Percentiles rank a stretch among this genome's conserved stretches.
Evolutionary conservation across 2,797 vertebrate species (phyloP).

Genomic region (Melanogrammus aeglefinus): DNA sequence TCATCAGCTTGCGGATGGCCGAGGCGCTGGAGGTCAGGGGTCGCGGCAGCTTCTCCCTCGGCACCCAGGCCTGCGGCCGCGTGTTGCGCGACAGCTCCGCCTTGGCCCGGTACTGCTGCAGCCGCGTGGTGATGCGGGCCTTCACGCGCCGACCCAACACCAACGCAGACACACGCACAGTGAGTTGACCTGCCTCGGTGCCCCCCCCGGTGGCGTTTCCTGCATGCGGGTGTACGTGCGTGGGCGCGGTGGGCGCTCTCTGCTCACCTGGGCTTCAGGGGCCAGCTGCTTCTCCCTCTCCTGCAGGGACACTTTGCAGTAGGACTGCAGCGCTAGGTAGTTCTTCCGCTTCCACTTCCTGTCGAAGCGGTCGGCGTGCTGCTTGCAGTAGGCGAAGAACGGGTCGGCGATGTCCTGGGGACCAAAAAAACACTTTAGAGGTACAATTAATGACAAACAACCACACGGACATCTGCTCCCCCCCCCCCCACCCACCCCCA

Average conservation of each 20-base stretch:
- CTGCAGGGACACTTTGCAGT: slow-evolving; percentile 94
- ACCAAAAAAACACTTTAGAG: background rate
- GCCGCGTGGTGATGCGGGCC: slow-evolving; percentile 91
- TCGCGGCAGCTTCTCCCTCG: slow-evolving; percentile 91
- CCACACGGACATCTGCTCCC: background rate
- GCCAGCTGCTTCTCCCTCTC: slow-evolving; percentile 95
- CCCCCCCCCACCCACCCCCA: background rate
- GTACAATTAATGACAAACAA: slow-evolving; percentile 1
- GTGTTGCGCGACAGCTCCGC: slow-evolving; percentile 93
- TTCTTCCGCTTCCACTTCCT: slow-evolving; percentile 99
- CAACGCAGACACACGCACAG: background rate
- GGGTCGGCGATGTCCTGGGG: slow-evolving; percentile 96
- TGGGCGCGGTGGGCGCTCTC: background rate
- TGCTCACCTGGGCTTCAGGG: slow-evolving; percentile 89
- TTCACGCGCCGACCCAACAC: slow-evolving; percentile 46
- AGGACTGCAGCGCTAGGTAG: slow-evolving; percentile 95
- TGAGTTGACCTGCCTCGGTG: background rate
- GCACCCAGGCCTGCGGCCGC: slow-evolving; percentile 95
- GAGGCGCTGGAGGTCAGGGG: slow-evolving; percentile 96
- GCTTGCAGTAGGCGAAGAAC: slow-evolving; percentile 99
- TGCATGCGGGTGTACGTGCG: background rate
- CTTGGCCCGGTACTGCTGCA: slow-evolving; percentile 95
- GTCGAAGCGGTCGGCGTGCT: slow-evolving; percentile 97
- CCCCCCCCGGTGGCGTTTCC: too few species aligned
- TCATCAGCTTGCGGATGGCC: slow-evolving; percentile 95